A percentile compares a stretch with the other conserved stretches of the same genome.
Conservation (phyloP, 2,888 invertebrate genomes). For the Lycaena phlaeas region DNA sequence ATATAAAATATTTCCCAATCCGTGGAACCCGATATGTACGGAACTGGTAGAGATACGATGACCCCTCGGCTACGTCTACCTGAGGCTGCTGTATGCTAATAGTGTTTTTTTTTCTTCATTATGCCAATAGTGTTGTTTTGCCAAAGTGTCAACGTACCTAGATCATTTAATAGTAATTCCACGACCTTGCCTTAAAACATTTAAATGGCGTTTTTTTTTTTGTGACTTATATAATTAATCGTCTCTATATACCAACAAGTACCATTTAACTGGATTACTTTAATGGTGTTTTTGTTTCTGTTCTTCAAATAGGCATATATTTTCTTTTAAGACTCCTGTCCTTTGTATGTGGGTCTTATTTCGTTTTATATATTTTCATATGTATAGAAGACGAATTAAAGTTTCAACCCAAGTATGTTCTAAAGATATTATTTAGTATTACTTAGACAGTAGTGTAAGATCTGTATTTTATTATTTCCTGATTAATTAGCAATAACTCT, state of each 20-base stretch:
- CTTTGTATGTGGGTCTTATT: too few relatives aligned
- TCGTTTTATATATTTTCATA: too few relatives aligned
- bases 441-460: too few relatives aligned
- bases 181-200: slow-evolving; percentile 20
- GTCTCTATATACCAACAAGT: not conserved
- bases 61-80: slow-evolving; percentile 50
- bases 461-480: too few relatives aligned
- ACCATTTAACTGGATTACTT: not conserved
- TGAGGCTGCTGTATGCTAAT: slow-evolving; percentile 50
- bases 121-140: slow-evolving; percentile 55
- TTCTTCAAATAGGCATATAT: too few relatives aligned
- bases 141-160: slow-evolving; percentile 52
- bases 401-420: too few relatives aligned
- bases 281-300: not conserved
- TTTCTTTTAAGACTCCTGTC: too few relatives aligned
- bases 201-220: not conserved
- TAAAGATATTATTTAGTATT: too few relatives aligned
- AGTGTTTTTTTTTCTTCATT: too few relatives aligned
- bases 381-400: too few relatives aligned
- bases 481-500: too few relatives aligned
- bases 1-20: slow-evolving; percentile 6
- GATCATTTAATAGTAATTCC: slow-evolving; percentile 39
- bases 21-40: slow-evolving; percentile 39
- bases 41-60: slow-evolving; percentile 45
- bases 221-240: slow-evolving; percentile 1